Conservation (phyloP, 1,140 invertebrate species). For the Lasaia peninsularis region DNA sequence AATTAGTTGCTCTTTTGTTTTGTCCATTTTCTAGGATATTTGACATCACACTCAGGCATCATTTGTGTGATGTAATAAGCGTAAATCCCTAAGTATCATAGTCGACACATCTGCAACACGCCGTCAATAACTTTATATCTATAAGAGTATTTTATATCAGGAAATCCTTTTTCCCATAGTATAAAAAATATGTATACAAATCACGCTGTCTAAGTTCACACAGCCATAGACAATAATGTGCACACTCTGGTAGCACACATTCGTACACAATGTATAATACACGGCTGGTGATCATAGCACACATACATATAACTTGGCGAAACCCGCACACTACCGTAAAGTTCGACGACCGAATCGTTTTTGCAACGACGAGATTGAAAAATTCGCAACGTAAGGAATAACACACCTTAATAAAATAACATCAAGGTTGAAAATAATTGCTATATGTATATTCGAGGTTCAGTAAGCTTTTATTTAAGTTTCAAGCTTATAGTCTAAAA, state of each 20-base stretch:
- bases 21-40: no score
- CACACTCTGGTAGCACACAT: not conserved
- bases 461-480: not conserved
- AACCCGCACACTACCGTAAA: not conserved
- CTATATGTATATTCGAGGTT: not conserved
- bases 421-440: not conserved
- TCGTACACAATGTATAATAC: not conserved
- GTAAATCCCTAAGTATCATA: no score
- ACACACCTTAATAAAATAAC: not conserved
- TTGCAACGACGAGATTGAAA: slow-evolving; percentile 2
- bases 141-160: no score
- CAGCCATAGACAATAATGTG: not conserved
- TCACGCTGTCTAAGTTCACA: not conserved
- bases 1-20: no score
- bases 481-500: not conserved
- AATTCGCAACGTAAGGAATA: not conserved
- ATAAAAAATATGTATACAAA: not conserved
- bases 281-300: slow-evolving; percentile 1
- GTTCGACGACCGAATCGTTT: slow-evolving; percentile 5
- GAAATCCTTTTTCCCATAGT: no score
- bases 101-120: no score
- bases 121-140: no score
- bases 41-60: no score
- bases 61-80: no score
- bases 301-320: not conserved